Base-by-base conservation (phyloP, 2,797 vertebrate genomes). In the Podarcis lilfordi region DNA sequence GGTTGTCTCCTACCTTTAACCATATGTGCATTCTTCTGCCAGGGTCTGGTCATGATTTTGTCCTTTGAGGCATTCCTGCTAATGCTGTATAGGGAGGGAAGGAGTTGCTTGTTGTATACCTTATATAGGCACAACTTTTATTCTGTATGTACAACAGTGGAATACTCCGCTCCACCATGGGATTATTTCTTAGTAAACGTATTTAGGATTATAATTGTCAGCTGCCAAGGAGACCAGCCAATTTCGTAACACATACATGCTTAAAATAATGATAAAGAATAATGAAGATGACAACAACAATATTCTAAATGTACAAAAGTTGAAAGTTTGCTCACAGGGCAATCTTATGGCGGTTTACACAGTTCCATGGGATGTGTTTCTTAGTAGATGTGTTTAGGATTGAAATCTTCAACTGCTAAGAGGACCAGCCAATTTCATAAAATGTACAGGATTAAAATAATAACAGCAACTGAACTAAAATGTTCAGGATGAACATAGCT, bases 1-100 rank as follows among this genome's bases (percentile, higher is more conserved):
- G 55, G 86, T 32, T 94, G 80, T 84, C 86, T 91, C 88, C 94
- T 10, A 86, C 93, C 92, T 92, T 90, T 94, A 93, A 89, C 91
- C 89, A 90, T 94, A 94, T 93, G 94, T 84, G 55, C 93, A 91
- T 82, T 72, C 45, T 72, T 71, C 64, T 21, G 27, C 64, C 23
- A 8, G 9, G 72, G 90, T 94, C 81, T 15, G 72, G 90, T 94
- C 81, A 87, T 40, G 88, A 78, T 92, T 92, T 25, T 50, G 64
- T 80, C 0, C 59, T 89, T 80, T n/a, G 19, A 88, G 77, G 61
- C 61, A 55, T 85, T 74, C 93, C 64, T 29, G 81, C 64, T 61
- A 59, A 77, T 27, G 50, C 50, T 55, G 50, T 55, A 29, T 7
- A 59, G n/a, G 8, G 27, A 71, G n/a, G 17, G 59, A 6, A 40